Evolutionary conservation across 35 echinoderm and acorn worm species (phyloP).

Genomic region (Acanthaster planci): DNA sequence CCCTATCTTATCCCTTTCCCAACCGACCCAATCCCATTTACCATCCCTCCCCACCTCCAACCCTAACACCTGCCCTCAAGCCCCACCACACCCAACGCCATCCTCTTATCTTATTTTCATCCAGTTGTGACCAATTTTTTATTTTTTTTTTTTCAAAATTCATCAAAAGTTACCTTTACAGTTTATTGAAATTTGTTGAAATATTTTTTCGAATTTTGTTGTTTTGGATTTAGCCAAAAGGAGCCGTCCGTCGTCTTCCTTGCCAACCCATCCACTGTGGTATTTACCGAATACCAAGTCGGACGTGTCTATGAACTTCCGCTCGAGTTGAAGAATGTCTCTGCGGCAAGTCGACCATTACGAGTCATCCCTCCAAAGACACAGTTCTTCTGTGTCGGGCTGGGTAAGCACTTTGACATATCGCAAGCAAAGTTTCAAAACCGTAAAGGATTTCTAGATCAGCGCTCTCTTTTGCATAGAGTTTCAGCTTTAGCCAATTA

Average conservation of each 20-base stretch:
- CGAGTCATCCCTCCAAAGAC: constrained; percentile 87
- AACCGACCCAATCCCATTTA: too few relatives aligned
- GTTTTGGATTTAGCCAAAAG: constrained; percentile 58
- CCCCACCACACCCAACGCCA: too few relatives aligned
- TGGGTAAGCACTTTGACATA: constrained; percentile 89
- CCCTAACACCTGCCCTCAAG: too few relatives aligned
- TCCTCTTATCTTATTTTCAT: too few relatives aligned
- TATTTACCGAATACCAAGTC: constrained; percentile 92
- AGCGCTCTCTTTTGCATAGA: background rate
- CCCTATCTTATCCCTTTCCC: background rate
- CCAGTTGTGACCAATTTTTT: too few relatives aligned
- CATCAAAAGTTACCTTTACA: too few relatives aligned
- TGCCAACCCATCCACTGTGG: constrained; percentile 72
- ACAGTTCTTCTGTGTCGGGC: constrained; percentile 88
- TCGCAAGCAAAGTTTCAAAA: background rate
- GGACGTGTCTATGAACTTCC: constrained; percentile 91
- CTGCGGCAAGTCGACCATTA: constrained; percentile 83
- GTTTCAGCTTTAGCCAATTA: background rate
- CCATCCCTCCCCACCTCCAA: too few relatives aligned
- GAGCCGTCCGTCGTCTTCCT: constrained; percentile 78
- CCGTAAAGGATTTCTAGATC: background rate
- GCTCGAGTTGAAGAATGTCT: constrained; percentile 93
- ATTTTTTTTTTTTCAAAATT: too few relatives aligned
- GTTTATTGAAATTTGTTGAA: too few relatives aligned
- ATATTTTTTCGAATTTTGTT: background rate